Base-by-base conservation (phyloP, 2,113 vertebrate genomes). In the Rutilus rutilus region DNA sequence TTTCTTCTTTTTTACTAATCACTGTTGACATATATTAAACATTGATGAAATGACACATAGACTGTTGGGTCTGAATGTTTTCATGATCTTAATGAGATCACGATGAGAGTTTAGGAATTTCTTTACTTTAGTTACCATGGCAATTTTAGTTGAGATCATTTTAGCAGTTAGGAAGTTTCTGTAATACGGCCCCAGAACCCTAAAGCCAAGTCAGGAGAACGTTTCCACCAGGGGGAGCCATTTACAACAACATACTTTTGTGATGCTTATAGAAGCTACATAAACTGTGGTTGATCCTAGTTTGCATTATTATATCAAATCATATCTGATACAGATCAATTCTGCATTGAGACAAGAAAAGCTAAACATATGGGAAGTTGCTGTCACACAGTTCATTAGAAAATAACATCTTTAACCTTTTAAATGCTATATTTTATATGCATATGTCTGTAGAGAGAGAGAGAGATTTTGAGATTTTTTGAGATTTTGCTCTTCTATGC, bases 211-310 rank as follows among this genome's bases (percentile, higher is more conserved):
- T 47, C 14, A 76, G 25, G 9, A 54, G 27, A 33, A 4, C 1
- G 2, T 54, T 30, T 30, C 76, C 86, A 79, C 82, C 45, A 84
- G 82, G 42, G 27, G 82, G 86, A 62, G 76, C 57, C 76, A 74
- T 64, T 52, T 59, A 45, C 76, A 74, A 54, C 11, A n/a, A 36
- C 62, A 84, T 65, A 71, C 10, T 73, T 12, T 9, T 65, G 52
- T 64, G 27, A 73, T 4, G n/a, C 2, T 4, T 33, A 23, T 17
- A 25, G 12, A 27, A 47, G 23, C 17, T 75, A 25, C 11, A 74
- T 15, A 47, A 47, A 74, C 11, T 73, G 17, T 9, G 17, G 8
- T 23, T 60, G 9, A 59, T 25, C 39, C 5, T 39, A 59, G 10
- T 59, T 59, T 78, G 15, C 19, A 33, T 36, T 71, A 21, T 23